A percentile compares a stretch with the other conserved stretches of the same genome.
These are phyloP conservation scores for Laspeyria flexula DNA, from an alignment of 2,888 invertebrate genomes.

Conservation along the genomic window DNA sequence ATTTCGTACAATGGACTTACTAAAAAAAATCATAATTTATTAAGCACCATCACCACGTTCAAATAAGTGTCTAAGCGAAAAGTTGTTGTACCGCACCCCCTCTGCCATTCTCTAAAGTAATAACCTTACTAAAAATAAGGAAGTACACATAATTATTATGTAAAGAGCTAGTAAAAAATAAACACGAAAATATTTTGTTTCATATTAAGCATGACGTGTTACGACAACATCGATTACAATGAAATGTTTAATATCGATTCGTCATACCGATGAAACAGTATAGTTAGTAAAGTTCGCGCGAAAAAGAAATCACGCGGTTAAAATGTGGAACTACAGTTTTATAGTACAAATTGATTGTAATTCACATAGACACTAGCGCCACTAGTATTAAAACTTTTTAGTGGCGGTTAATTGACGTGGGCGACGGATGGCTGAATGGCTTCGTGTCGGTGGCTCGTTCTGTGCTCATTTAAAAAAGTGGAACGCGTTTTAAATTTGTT, in stretches of 20 bases:
- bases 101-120: too few species aligned
- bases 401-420: slow-evolving; percentile 21
- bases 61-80: too few species aligned
- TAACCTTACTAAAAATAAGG: background rate
- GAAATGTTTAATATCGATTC: slow-evolving; percentile 22
- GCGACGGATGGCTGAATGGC: slow-evolving; percentile 20
- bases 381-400: too few species aligned
- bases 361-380: too few species aligned
- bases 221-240: slow-evolving; percentile 21
- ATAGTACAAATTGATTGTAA: too few species aligned
- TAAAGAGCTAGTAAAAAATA: slow-evolving; percentile 10
- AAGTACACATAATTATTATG: background rate
- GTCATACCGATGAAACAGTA: slow-evolving; percentile 30
- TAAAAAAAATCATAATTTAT: too few species aligned
- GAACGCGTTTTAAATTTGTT: slow-evolving; percentile 28
- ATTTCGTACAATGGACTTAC: too few species aligned
- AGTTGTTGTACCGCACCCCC: too few species aligned
- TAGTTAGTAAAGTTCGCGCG: too few species aligned
- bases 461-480: slow-evolving; percentile 13
- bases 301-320: too few species aligned
- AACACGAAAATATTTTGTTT: slow-evolving; percentile 18
- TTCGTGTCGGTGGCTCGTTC: slow-evolving; percentile 12
- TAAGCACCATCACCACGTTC: too few species aligned
- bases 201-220: slow-evolving; percentile 11
- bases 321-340: too few species aligned